Evolutionary conservation across 2,888 invertebrate species (phyloP), one percentile per base, ranked within the genome.

Genomic region (Drosophila colorata): DNA sequence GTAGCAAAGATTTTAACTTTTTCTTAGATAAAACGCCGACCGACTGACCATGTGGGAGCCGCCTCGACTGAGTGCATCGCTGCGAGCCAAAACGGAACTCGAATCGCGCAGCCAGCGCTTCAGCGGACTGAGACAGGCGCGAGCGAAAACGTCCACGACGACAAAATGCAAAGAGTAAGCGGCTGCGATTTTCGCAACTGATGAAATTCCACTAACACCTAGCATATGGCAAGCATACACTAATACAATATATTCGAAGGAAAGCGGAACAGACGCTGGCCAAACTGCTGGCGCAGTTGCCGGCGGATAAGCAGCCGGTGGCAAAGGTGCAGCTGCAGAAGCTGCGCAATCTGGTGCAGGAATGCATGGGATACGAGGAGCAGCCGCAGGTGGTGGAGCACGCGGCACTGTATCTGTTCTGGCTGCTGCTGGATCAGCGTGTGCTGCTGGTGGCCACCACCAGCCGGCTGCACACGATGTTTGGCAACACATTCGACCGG

Each of bases 61-160:
- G 64, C 95, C 96, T 67, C 94, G 95, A 52, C 93, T 95, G 51
- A 95, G 95, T 9, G 93, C 95, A 76, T 94, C 95, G 16, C 90
- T 96, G 1, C 93, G 96, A 67, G 94, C 94, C 13, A 95, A 94
- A 82, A 95, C 95, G 1, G 91, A 93, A 59, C 89, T 94, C 18
- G 93, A 93, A 57, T 92, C 92, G 2, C 89, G 88, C 20, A 88
- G 90, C 56, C 78, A 87, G 13, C 78, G 83, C 37, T 68, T 78
- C 48, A 73, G 33, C 28, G 41, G 47, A 7, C 25, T 66, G 9
- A 63, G 57, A 6, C 35, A 84, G 8, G 55, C 33, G 2, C 44
- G 38, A 14, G 18, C 64, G 2, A 48, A 56, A 16, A 11, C 55
- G 41, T 68, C 63, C 69, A 77, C 79, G 82, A 60, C 75, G 76